Conservation (phyloP, 2,113 vertebrate genomes). For the Stictonetta naevosa region DNA sequence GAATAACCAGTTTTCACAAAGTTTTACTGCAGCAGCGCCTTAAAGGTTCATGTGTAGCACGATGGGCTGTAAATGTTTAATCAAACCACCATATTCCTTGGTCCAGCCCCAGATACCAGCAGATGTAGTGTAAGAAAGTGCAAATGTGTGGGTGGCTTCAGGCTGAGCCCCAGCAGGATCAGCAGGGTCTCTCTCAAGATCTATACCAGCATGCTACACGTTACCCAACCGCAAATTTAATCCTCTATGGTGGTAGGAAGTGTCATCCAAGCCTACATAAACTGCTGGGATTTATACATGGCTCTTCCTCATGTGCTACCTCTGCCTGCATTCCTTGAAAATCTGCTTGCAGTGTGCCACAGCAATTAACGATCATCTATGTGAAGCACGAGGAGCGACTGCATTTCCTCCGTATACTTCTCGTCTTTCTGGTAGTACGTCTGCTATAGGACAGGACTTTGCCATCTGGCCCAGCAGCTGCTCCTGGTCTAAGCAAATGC, state of each 20-base stretch:
- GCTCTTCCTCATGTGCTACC: not conserved
- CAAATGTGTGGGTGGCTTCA: not conserved
- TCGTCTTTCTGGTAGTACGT: not conserved
- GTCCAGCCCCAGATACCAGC: not conserved
- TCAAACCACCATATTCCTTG: not conserved
- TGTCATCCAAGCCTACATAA: not conserved
- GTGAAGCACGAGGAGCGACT: accelerated
- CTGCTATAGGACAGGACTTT: not conserved
- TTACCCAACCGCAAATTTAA: not conserved
- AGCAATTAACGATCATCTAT: not conserved
- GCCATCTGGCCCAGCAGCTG: conserved; percentile 8
- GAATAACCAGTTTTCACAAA: not conserved
- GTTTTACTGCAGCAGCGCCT: not conserved
- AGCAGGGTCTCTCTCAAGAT: no score
- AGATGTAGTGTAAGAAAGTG: not conserved
- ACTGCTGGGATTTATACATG: not conserved
- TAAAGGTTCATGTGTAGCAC: accelerated
- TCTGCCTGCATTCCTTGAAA: not conserved
- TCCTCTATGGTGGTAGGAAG: not conserved
- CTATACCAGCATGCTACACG: accelerated
- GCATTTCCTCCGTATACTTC: not conserved
- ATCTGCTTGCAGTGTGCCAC: not conserved
- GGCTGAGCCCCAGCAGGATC: not conserved
- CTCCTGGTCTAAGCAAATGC: not conserved
- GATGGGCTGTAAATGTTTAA: accelerated